These are phyloP conservation scores for Oenanthe oenanthe DNA, from an alignment of 2,113 vertebrate genomes.

Conservation along the genomic window DNA sequence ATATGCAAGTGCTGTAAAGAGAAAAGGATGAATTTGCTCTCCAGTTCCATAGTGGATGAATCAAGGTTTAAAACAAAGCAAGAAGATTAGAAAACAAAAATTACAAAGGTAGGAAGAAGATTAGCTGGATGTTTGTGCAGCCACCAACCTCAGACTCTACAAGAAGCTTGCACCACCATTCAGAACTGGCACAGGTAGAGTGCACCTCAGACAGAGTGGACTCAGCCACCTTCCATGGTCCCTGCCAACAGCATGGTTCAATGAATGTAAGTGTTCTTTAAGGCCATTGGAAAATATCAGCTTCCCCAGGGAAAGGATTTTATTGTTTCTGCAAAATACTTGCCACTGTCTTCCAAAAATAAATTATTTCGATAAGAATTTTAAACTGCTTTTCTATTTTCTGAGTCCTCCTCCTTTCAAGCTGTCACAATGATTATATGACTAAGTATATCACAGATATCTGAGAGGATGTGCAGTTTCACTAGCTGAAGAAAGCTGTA, in stretches of 20 bases:
- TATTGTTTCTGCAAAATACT: background rate
- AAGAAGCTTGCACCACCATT: accelerated
- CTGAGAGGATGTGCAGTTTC: background rate
- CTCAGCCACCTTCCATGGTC: background rate
- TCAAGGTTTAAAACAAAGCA: background rate
- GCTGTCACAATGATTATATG: background rate
- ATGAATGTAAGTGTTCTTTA: background rate
- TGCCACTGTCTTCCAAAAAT: background rate
- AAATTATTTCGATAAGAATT: background rate
- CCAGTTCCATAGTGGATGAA: background rate
- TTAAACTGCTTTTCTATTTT: conserved; percentile 22
- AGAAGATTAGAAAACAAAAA: background rate
- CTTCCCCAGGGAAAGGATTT: background rate
- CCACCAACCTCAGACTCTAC: background rate
- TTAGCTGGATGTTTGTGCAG: background rate
- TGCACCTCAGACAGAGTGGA: background rate
- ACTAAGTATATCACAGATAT: background rate
- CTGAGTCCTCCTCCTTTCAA: conserved; percentile 24
- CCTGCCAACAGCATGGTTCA: background rate
- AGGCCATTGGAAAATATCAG: background rate
- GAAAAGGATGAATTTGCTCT: background rate
- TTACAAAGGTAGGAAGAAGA: background rate
- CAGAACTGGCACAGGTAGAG: background rate
- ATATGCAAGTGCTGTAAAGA: background rate
- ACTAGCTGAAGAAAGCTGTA: background rate